Evolutionary conservation across 2,113 vertebrate species (phyloP), one percentile per base, ranked within the genome.

Genomic region (Lagopus muta): DNA sequence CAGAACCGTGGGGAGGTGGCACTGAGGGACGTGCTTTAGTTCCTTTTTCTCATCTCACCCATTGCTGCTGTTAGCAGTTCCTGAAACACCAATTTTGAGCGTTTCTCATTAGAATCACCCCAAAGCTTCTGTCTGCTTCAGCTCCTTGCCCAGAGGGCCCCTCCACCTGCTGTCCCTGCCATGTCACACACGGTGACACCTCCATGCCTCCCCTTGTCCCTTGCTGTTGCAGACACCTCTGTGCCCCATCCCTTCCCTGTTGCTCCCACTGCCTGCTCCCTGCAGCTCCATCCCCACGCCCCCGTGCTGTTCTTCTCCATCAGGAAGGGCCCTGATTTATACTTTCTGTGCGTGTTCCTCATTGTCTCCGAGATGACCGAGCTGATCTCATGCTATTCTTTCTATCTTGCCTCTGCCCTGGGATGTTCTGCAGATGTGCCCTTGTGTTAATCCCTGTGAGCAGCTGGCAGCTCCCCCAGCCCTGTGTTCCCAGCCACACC

Each of bases 301-400:
- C 62, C 70, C 43, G 0, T 3, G 6, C 74, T 60, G 3, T 71
- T 60, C 50, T 48, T 28, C 38, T 2, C 6, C 25, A 2, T 40
- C 47, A 14, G 70, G 52, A 54, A 4, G 15, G 14, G 80, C 4
- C 11, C 92, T 88, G 92, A 91, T 91, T 91, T 81, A 85, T 77
- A 57, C 54, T 50, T 62, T 62, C 70, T 45, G 32, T 40, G 75
- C 42, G 15, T 89, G 93, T 28, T 86, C 76, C 55, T 64, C 18
- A n/a, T 64, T 69, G 89, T 64, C 78, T 58, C 67, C 0, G 30
- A 82, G 86, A 73, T 86, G 93, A 73, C 89, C 92, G 45, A n/a
- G 86, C 93, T 86, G 76, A 92, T 78, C 89, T 92, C 89, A 82
- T 47, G 65, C 86, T 82, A 57, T 78, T 78, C 92, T 86, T 88